Base-by-base conservation (phyloP, 1,140 invertebrate species). In the Agraylea sexmaculata region DNA sequence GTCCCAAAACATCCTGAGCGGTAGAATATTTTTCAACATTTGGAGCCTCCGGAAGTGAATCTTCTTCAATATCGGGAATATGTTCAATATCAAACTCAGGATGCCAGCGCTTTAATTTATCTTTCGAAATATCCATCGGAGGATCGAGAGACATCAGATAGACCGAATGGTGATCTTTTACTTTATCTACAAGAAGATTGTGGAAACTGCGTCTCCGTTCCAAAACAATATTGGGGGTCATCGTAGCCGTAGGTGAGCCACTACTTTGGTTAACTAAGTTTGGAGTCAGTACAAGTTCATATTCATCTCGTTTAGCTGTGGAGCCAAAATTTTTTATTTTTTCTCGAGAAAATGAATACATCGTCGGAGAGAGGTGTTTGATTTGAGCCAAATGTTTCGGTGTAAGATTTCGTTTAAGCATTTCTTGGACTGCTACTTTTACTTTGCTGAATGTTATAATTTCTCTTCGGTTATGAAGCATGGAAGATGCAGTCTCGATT, bases 51-150 rank as follows among this genome's bases (percentile, higher is more conserved):
- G 90, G 89, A 23, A 95, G 60, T 21, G 69, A 60, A 3, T 74
- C 66, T 37, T 67, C 54, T 50, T 77, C 73, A 45, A 94, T 75
- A 41, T 86, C 78, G 17, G 79, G 77, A 30, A 92, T 76, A 48
- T 71, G 73, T 53, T 94, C 89, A 4, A 94, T 56, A 52, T 80
- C 75, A 60, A 96, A 96, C 44, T 81, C 77, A 2, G 90, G 87
- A 75, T 96, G 90, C 89, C 90, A 96, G 28, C 87, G 71, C 1
- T 77, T 81, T 13, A 95, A 62, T 52, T 81, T 80, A 8, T 77
- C 68, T 51, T 78, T 75, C 3, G 76, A 64, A 20, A 90, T 74
- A 5, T 68, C 54, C 54, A 93, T 71, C 3, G 86, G 84, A 22
- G 77, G 77, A 35, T 80, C 75, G 25, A 91, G 58, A 21, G 66